These are phyloP conservation scores for Gymnocheta viridis DNA, from an alignment of 2,888 invertebrate species.

Conservation along the genomic window DNA sequence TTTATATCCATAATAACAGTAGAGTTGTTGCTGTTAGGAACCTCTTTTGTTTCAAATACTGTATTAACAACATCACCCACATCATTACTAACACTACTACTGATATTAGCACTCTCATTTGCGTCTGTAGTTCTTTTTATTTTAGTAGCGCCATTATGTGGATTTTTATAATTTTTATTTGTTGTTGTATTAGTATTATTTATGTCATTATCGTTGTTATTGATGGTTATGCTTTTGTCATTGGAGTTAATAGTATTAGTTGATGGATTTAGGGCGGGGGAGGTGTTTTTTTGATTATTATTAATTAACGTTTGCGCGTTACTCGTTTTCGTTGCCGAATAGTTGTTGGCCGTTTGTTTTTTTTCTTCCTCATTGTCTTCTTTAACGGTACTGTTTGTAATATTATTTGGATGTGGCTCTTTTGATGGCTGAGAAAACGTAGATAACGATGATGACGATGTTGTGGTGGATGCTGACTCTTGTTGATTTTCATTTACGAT, in stretches of 20 bases:
- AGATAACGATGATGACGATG: conserved; percentile 9
- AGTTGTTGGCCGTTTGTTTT: conserved; percentile 35
- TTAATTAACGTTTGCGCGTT: conserved; percentile 55
- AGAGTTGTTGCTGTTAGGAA: conserved; percentile 32
- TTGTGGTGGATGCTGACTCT: conserved; percentile 30
- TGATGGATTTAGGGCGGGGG: background rate
- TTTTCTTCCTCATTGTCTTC: conserved; percentile 73
- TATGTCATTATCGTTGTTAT: conserved; percentile 6
- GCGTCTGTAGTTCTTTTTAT: background rate
- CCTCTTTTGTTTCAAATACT: conserved; percentile 9
- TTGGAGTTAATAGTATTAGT: background rate
- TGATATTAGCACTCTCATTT: background rate
- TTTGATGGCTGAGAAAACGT: background rate
- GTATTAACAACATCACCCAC: conserved; percentile 30
- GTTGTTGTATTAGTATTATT: conserved; percentile 2
- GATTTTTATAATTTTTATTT: conserved; percentile 15
- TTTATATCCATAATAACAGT: background rate
- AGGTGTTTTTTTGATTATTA: conserved; percentile 5
- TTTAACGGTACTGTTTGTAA: conserved; percentile 24
- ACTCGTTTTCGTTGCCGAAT: conserved; percentile 25
- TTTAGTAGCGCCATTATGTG: conserved; percentile 14
- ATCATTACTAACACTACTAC: background rate
- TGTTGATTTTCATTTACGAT: background rate
- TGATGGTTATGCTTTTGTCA: background rate
- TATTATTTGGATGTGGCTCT: background rate